Evolutionary conservation across 1,140 invertebrate genomes (phyloP).

Genomic region (Araneus ventricosus): DNA sequence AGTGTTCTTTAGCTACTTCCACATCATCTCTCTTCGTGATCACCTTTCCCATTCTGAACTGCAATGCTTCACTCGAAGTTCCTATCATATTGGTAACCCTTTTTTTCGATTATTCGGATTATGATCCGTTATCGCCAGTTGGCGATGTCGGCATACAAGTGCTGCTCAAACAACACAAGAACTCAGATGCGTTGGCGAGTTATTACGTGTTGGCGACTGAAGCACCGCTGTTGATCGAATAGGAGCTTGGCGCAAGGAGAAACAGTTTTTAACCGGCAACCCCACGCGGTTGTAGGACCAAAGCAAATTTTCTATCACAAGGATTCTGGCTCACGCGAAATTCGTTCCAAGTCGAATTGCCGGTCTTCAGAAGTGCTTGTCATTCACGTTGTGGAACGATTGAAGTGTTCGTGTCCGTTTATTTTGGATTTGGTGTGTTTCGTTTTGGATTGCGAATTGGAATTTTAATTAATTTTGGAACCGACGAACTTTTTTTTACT

Average conservation of each 20-base stretch:
- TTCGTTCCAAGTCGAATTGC: background rate
- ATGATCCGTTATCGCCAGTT: background rate
- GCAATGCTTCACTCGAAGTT: background rate
- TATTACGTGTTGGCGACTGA: background rate
- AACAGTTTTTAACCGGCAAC: constrained; percentile 33
- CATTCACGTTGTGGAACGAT: background rate
- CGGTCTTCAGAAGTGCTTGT: background rate
- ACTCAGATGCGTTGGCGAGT: background rate
- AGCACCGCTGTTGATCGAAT: background rate
- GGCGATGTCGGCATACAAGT: background rate
- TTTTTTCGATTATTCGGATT: background rate
- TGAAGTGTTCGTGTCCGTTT: background rate
- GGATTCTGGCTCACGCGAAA: background rate
- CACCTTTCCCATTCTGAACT: background rate
- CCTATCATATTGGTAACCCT: background rate
- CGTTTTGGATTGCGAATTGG: background rate
- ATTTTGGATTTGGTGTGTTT: background rate
- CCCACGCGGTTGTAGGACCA: background rate
- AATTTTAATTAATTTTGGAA: constrained; percentile 8
- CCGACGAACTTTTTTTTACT: background rate
- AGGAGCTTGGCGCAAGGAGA: background rate
- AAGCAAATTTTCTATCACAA: background rate
- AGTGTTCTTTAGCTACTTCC: background rate
- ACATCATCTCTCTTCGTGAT: background rate
- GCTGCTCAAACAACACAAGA: background rate